Conservation (phyloP, 2,797 vertebrate species). For the Caiman crocodilus region DNA sequence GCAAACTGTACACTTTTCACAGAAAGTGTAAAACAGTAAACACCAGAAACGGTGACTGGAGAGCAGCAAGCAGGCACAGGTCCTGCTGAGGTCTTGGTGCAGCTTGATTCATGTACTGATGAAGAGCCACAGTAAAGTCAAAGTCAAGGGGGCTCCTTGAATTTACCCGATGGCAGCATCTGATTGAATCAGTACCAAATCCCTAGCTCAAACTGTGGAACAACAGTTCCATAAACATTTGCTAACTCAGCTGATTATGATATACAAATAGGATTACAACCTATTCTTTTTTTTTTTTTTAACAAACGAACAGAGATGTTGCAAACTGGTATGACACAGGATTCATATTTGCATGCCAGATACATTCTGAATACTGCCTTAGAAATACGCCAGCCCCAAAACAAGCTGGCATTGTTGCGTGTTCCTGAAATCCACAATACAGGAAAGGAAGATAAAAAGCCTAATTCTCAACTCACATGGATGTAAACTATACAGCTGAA, state of each 20-base stretch:
- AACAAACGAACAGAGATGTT: background rate
- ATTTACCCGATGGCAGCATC: accelerated
- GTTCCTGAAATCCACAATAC: background rate
- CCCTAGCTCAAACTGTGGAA: background rate
- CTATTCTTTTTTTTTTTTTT: background rate
- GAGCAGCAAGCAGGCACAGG: background rate
- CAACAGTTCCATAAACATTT: background rate
- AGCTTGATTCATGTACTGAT: background rate
- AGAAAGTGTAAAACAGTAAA: background rate
- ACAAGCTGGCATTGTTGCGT: background rate
- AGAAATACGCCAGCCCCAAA: accelerated
- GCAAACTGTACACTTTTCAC: no score
- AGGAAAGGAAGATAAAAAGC: background rate
- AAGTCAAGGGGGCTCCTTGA: accelerated
- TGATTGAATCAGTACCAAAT: background rate
- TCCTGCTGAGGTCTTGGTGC: background rate
- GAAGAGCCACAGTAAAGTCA: background rate
- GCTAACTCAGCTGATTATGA: background rate
- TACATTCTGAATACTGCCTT: background rate
- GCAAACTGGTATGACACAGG: accelerated
- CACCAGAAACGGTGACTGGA: accelerated
- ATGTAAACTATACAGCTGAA: background rate
- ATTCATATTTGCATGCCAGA: background rate
- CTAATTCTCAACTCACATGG: background rate
- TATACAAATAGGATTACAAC: background rate